phyloP scores from a whole-genome alignment of 2,113 vertebrate species.

The Bufo gargarizans region DNA sequence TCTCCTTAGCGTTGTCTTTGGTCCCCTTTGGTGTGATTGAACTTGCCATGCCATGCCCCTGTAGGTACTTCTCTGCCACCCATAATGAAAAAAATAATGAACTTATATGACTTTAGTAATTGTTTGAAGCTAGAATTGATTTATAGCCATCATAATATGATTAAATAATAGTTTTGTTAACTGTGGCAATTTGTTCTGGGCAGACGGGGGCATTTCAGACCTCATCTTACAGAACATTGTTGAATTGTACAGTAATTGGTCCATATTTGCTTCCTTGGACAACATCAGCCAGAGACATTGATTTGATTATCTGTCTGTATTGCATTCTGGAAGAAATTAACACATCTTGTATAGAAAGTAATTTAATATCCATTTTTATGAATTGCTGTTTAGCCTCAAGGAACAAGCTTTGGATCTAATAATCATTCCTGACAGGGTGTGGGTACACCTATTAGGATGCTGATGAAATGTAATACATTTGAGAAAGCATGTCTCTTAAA shows the following conservation, averaged over 20 bases:
- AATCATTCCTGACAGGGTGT: slow-evolving; percentile 33
- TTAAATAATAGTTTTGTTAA: slow-evolving; percentile 8
- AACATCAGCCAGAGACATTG: background rate
- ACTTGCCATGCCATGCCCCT: background rate
- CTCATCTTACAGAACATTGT: background rate
- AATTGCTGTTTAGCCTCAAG: slow-evolving; percentile 33
- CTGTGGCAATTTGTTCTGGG: background rate
- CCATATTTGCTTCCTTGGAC: slow-evolving; percentile 3
- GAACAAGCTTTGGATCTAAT: slow-evolving; percentile 17
- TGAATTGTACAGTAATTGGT: slow-evolving; percentile 23
- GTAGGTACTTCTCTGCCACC: background rate
- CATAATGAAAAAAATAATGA: background rate
- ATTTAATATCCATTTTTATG: slow-evolving; percentile 45
- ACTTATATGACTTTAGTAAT: background rate
- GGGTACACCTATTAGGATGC: slow-evolving; percentile 9
- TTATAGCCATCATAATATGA: background rate
- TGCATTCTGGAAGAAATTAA: slow-evolving; percentile 40
- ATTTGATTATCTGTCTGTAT: slow-evolving; percentile 38
- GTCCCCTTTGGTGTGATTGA: background rate
- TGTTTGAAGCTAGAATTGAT: background rate
- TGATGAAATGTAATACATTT: slow-evolving; percentile 26
- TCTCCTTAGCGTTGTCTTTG: no score
- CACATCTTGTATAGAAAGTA: slow-evolving; percentile 37
- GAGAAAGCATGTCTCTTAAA: background rate
- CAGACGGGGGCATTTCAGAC: background rate